A percentile compares a stretch with the other conserved stretches of the same genome.
phyloP scores from a whole-genome alignment of 1,140 invertebrate genomes.

The Lucilia sericata region DNA sequence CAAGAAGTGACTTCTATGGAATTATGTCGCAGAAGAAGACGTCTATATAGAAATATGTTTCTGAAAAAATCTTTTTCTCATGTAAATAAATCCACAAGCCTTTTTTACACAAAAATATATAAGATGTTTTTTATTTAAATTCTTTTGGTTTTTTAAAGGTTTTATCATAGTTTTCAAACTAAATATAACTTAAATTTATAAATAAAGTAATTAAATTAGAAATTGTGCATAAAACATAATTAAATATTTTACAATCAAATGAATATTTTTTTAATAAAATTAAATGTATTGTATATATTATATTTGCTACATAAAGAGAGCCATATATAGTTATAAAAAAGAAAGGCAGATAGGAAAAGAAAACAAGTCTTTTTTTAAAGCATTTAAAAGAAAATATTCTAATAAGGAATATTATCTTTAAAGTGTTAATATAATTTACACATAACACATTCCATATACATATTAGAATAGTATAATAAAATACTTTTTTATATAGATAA shows the following conservation, averaged over 20 bases:
- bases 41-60: too few species aligned
- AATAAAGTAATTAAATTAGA: too few species aligned
- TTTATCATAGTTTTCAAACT: not conserved
- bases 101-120: not conserved
- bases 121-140: constrained; percentile 5
- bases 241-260: not conserved
- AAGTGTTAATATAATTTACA: not conserved
- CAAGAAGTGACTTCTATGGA: too few species aligned
- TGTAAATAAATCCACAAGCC: too few species aligned
- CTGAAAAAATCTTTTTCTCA: too few species aligned
- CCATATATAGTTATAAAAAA: not conserved
- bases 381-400: not conserved
- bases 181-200: not conserved
- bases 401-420: not conserved
- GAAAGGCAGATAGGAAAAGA: not conserved
- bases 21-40: too few species aligned
- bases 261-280: not conserved
- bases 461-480: not conserved
- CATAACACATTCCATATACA: not conserved
- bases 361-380: constrained; percentile 1
- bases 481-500: not conserved
- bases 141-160: not conserved
- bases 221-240: constrained; percentile 18
- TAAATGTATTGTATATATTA: not conserved
- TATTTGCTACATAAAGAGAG: not conserved